phyloP scores from a whole-genome alignment of 2,113 vertebrate species.

The Carollia perspicillata region DNA sequence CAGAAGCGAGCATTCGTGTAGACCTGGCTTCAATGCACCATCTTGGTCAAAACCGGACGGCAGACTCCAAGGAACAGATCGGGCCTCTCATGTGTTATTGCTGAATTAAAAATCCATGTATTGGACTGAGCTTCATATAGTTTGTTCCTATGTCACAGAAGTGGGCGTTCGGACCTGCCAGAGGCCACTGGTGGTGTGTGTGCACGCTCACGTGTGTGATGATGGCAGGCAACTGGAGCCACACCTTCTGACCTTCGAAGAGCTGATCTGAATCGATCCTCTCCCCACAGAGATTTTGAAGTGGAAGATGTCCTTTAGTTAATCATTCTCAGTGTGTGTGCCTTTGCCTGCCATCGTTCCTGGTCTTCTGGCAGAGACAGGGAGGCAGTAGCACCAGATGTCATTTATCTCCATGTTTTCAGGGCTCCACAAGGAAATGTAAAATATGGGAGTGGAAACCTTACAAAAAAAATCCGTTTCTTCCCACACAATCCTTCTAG shows the following conservation, averaged over 20 bases:
- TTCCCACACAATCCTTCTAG: background rate
- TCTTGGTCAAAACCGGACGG: background rate
- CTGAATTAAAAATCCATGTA: background rate
- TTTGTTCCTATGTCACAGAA: background rate
- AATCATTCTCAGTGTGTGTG: background rate
- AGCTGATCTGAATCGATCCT: background rate
- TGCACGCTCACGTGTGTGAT: background rate
- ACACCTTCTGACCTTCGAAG: background rate
- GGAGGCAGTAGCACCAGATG: background rate
- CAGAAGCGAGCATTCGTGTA: background rate
- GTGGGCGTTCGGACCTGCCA: background rate
- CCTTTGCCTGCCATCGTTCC: background rate
- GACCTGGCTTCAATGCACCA: background rate
- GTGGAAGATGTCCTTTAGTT: background rate
- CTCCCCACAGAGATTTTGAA: background rate
- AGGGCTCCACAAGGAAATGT: background rate
- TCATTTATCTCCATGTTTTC: conserved; percentile 16
- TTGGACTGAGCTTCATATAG: background rate
- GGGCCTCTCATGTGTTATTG: background rate
- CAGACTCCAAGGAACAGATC: background rate
- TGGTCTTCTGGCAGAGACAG: background rate
- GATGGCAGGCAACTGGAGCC: background rate
- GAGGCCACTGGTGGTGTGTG: background rate
- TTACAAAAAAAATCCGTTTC: conserved; percentile 33
- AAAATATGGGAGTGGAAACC: background rate